Conservation (phyloP, 2,888 invertebrate genomes). For the Tenthredo notha region DNA sequence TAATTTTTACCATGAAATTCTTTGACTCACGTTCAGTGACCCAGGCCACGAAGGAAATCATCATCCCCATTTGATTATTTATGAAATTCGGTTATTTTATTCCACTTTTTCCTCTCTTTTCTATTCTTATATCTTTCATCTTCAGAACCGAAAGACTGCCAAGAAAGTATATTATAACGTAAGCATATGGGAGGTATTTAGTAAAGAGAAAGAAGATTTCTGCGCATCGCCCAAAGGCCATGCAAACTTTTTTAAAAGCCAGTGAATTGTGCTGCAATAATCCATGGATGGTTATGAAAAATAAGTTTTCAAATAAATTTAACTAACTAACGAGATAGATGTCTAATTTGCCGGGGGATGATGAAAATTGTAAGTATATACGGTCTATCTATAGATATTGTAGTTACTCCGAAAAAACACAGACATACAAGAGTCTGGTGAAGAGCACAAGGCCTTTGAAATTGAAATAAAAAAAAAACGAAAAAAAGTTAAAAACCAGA, state of each 20-base stretch:
- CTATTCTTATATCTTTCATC: neutral
- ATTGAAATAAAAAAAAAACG: neutral
- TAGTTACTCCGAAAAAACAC: neutral
- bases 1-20: constrained; percentile 34
- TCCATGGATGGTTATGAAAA: neutral
- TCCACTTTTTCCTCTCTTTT: neutral
- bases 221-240: constrained; percentile 21
- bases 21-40: constrained; percentile 13
- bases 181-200: neutral
- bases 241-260: constrained; percentile 4
- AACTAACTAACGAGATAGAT: neutral
- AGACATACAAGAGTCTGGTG: neutral
- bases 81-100: neutral
- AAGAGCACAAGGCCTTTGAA: neutral
- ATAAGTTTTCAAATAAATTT: neutral
- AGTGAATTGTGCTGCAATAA: neutral
- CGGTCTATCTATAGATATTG: neutral
- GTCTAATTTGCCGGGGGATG: neutral
- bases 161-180: neutral
- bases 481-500: neutral
- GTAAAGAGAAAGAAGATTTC: constrained; percentile 7
- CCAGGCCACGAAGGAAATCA: neutral
- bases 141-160: neutral
- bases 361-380: neutral
- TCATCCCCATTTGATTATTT: neutral